Percentiles rank a stretch among this genome's conserved stretches.
Evolutionary conservation across 2,888 invertebrate species (phyloP).

Genomic region (Lymantria monacha): DNA sequence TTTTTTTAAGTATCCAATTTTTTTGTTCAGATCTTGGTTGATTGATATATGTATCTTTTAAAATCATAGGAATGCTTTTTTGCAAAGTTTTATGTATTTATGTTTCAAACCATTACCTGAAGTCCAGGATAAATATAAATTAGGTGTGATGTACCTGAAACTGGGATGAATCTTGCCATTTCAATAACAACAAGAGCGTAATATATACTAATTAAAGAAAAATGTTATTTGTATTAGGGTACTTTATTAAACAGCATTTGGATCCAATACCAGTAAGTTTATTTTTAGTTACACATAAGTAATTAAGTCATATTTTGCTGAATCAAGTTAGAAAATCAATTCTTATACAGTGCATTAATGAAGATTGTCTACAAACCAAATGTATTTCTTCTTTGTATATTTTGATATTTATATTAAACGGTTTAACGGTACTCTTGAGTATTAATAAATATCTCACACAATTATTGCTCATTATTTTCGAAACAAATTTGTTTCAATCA

Average conservation of each 20-base stretch:
- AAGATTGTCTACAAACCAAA: constrained; percentile 19
- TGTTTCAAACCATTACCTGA: too few species aligned
- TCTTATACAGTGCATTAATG: constrained; percentile 49
- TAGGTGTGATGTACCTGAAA: too few species aligned
- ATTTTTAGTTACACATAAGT: neutral
- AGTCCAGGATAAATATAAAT: too few species aligned
- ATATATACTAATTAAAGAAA: constrained; percentile 12
- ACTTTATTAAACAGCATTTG: constrained; percentile 57
- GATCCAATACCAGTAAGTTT: constrained; percentile 33
- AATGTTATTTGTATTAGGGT: constrained; percentile 24
- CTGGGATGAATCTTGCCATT: too few species aligned
- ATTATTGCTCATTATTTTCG: constrained; percentile 48
- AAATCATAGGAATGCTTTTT: too few species aligned
- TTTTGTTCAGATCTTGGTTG: too few species aligned
- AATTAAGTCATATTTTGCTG: constrained; percentile 8
- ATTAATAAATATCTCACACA: constrained; percentile 49
- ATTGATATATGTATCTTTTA: too few species aligned
- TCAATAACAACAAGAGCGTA: neutral
- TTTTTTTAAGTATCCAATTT: too few species aligned
- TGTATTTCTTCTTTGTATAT: constrained; percentile 32
- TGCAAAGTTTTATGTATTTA: too few species aligned
- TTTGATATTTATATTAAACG: constrained; percentile 44
- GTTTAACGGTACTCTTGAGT: constrained; percentile 49
- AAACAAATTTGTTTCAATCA: constrained; percentile 23
- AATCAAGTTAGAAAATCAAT: constrained; percentile 45